Evolutionary conservation across 2,113 vertebrate species (phyloP).

Genomic region (Diphyllodes magnificus): DNA sequence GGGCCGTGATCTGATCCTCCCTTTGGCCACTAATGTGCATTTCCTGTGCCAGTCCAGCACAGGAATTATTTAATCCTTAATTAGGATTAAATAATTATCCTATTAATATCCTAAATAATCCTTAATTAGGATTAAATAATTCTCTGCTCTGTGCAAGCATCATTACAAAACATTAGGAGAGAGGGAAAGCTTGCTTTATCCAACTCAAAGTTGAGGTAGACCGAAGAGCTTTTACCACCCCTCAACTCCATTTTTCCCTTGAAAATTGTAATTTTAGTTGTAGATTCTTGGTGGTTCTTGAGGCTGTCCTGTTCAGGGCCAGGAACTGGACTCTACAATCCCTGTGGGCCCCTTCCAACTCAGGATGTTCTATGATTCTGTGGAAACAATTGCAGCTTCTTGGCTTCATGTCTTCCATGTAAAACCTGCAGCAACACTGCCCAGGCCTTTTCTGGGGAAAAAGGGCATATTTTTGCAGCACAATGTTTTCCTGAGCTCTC

Average conservation of each 20-base stretch:
- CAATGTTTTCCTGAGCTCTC: accelerated
- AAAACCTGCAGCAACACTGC: neutral
- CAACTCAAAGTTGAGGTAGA: neutral
- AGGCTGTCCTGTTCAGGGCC: neutral
- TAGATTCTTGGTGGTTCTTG: neutral
- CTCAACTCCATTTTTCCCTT: neutral
- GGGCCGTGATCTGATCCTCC: neutral
- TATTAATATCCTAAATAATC: too few relatives aligned
- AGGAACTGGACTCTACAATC: neutral
- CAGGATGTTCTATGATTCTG: neutral
- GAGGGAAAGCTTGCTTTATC: neutral
- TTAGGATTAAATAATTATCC: neutral
- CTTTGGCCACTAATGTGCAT: neutral
- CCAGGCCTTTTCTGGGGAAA: neutral
- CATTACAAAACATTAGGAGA: neutral
- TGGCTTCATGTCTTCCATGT: neutral
- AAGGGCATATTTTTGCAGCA: neutral
- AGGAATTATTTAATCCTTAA: too few relatives aligned
- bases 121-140: neutral
- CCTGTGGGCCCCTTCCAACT: neutral
- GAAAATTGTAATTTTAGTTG: neutral
- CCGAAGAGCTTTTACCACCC: neutral
- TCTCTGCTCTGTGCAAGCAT: neutral
- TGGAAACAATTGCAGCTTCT: neutral
- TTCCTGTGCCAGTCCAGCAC: neutral